Conservation (phyloP, 2,888 invertebrate genomes). For the Rhagonycha fulva region DNA sequence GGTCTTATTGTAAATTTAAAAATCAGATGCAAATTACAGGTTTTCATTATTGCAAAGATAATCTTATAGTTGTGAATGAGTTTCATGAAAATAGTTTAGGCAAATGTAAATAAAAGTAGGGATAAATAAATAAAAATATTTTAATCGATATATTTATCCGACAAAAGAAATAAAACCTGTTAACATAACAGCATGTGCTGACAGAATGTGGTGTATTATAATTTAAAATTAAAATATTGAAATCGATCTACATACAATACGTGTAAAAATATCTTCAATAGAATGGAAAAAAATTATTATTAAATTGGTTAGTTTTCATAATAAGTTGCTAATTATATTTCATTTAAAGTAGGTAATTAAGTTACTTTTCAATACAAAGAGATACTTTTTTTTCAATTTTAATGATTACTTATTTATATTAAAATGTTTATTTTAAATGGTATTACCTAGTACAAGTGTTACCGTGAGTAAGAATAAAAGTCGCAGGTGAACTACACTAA, state of each 20-base stretch:
- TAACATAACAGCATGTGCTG: constrained; percentile 28
- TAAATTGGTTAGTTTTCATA: not conserved
- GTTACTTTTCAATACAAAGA: not conserved
- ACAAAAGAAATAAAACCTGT: constrained; percentile 9
- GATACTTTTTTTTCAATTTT: not conserved
- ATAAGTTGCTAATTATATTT: not conserved
- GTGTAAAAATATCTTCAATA: not conserved
- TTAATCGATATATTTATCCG: not conserved
- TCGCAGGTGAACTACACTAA: not conserved
- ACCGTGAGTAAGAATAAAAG: not conserved
- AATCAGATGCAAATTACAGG: no score
- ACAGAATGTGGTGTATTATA: not conserved
- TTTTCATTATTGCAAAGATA: not conserved
- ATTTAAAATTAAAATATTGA: not conserved
- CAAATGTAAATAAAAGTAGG: not conserved
- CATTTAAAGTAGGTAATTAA: no score
- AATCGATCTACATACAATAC: not conserved
- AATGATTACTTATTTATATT: not conserved
- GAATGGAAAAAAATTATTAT: not conserved
- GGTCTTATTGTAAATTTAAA: no score
- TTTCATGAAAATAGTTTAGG: not conserved
- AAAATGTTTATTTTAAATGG: not conserved
- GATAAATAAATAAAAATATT: constrained; percentile 3
- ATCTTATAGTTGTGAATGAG: not conserved
- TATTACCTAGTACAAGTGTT: not conserved